phyloP scores from a whole-genome alignment of 2,888 invertebrate genomes.

The Hyalella azteca region DNA sequence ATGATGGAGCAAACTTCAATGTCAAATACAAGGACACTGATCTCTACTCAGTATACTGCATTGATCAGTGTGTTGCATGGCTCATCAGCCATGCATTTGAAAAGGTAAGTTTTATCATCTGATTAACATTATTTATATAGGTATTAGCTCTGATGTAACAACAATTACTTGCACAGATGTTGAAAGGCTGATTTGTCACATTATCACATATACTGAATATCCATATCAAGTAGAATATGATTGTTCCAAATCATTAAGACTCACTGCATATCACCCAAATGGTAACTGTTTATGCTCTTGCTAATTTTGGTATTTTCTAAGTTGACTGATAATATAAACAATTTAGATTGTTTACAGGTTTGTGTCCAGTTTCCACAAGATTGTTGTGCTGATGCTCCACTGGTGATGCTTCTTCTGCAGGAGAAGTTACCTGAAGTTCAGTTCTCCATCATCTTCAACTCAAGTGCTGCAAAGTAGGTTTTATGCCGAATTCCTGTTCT shows the following conservation, averaged over 20 bases:
- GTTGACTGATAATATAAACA: not conserved
- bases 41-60: not conserved
- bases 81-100: not conserved
- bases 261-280: not conserved
- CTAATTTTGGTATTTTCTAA: not conserved
- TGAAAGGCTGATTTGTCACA: not conserved
- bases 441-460: conserved; percentile 14
- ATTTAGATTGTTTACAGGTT: not conserved
- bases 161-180: not conserved
- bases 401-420: conserved; percentile 2
- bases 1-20: not conserved
- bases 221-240: not conserved
- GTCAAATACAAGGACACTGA: not conserved
- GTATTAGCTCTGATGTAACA: not conserved
- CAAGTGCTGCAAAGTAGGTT: conserved; percentile 4
- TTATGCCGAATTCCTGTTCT: not conserved
- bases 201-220: not conserved
- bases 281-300: not conserved
- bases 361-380: conserved; percentile 20
- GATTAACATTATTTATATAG: not conserved
- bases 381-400: not conserved
- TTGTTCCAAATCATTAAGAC: not conserved
- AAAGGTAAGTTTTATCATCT: not conserved
- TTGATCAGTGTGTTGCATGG: not conserved
- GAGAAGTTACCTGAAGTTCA: not conserved